A percentile compares a stretch with the other conserved stretches of the same genome.
Evolutionary conservation across 2,888 invertebrate genomes (phyloP).

Genomic region (Girardia tigrina): DNA sequence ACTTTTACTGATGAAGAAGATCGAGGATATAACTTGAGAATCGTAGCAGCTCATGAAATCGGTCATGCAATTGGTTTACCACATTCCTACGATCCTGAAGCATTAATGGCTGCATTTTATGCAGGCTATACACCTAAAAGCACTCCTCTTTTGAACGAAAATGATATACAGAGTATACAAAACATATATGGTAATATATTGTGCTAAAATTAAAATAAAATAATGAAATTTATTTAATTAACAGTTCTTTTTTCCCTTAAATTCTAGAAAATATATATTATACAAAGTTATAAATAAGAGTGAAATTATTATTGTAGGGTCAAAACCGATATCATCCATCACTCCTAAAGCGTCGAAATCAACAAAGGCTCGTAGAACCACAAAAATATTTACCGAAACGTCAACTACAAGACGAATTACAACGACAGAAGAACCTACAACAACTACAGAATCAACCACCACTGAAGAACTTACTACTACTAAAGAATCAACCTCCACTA

Average conservation of each 20-base stretch:
- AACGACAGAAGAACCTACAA: not conserved
- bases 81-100: not conserved
- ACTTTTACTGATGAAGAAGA: slow-evolving; percentile 28
- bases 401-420: not conserved
- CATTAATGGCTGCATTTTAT: slow-evolving; percentile 30
- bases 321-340: not conserved
- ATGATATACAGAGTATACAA: slow-evolving; percentile 27
- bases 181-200: slow-evolving; percentile 29
- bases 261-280: not conserved
- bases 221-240: not conserved
- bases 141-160: not conserved
- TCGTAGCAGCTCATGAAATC: slow-evolving; percentile 34
- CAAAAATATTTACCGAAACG: not conserved
- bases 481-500: not conserved
- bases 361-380: not conserved
- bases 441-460: not conserved
- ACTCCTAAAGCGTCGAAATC: not conserved
- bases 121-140: slow-evolving; percentile 24
- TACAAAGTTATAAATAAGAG: not conserved
- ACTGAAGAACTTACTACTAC: not conserved
- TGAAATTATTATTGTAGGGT: not conserved
- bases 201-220: not conserved
- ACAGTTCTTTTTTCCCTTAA: not conserved
- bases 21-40: slow-evolving; percentile 28
- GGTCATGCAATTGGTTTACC: slow-evolving; percentile 33